These are phyloP conservation scores for Melanostoma scalare DNA, from an alignment of 2,888 invertebrate genomes.

Conservation along the genomic window DNA sequence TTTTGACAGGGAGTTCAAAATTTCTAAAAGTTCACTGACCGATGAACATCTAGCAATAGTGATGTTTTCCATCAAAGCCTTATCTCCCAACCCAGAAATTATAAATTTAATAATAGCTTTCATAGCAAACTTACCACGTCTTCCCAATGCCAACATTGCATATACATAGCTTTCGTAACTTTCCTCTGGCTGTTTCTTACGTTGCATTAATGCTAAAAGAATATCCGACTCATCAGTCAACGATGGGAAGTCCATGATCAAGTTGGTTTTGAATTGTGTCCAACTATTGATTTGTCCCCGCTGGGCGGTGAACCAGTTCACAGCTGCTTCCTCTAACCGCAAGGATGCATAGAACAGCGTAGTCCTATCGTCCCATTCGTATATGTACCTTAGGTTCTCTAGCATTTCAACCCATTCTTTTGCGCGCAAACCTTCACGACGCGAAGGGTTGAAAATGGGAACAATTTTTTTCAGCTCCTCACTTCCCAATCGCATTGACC, in stretches of 20 bases:
- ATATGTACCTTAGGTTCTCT: conserved; percentile 8
- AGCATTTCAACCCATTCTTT: conserved; percentile 4
- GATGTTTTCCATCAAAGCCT: conserved; percentile 8
- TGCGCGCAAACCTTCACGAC: background rate
- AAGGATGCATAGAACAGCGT: conserved; percentile 15
- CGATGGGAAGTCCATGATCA: conserved; percentile 17
- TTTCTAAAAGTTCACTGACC: background rate
- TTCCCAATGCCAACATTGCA: conserved; percentile 24
- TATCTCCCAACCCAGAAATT: conserved; percentile 20
- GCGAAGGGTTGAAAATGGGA: conserved; percentile 23
- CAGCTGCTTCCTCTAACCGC: conserved; percentile 8
- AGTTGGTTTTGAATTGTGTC: conserved; percentile 26
- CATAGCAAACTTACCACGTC: conserved; percentile 8
- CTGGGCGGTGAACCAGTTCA: background rate
- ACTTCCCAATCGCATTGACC: background rate
- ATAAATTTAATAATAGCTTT: conserved; percentile 19
- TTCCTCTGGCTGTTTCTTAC: conserved; percentile 3
- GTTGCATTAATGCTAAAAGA: background rate
- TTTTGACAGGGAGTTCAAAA: conserved; percentile 9
- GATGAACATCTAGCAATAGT: background rate
- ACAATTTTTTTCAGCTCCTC: conserved; percentile 17
- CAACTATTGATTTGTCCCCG: no score
- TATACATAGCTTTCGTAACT: conserved; percentile 20
- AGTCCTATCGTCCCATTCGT: conserved; percentile 17
- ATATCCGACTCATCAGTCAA: conserved; percentile 14